Conservation (phyloP, 2,797 vertebrate genomes). For the Gymnoscopelus microlampas region DNA sequence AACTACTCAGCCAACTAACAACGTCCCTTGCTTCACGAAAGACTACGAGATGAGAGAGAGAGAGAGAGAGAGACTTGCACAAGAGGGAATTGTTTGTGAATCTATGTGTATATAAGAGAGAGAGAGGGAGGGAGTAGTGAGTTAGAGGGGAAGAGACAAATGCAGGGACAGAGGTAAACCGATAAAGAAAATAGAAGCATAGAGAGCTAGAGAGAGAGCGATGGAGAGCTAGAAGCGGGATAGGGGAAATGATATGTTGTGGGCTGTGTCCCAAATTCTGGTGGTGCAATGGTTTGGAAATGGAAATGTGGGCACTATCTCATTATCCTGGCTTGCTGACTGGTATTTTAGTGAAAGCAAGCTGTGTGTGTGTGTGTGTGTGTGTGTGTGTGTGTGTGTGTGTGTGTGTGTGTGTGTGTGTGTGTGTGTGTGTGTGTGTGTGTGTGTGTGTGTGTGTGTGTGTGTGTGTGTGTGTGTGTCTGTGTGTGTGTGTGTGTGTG, state of each 20-base stretch:
- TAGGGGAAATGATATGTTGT: slow-evolving; percentile 1
- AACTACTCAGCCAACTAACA: slow-evolving; percentile 24
- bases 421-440: not conserved
- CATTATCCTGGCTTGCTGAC: slow-evolving; percentile 21
- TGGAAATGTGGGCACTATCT: not conserved
- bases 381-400: slow-evolving; percentile 1
- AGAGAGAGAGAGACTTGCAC: not conserved
- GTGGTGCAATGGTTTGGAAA: slow-evolving; percentile 29
- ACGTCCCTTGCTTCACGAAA: slow-evolving; percentile 20
- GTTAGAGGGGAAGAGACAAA: too few species aligned
- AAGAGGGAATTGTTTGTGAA: slow-evolving; percentile 18
- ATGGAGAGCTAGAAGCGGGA: not conserved
- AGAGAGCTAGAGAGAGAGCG: not conserved
- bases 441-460: not conserved
- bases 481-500: not conserved
- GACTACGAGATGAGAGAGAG: slow-evolving; percentile 14
- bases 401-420: not conserved
- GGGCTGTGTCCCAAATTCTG: slow-evolving; percentile 17
- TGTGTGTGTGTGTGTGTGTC: slow-evolving; percentile 1
- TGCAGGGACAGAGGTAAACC: too few species aligned
- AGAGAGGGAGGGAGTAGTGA: not conserved
- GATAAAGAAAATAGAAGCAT: not conserved
- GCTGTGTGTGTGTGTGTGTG: not conserved
- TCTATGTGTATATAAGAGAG: not conserved
- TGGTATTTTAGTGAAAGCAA: slow-evolving; percentile 1